Evolutionary conservation across 2,888 invertebrate species (phyloP), one percentile per base, ranked within the genome.

Genomic region (Dusona sp.): DNA sequence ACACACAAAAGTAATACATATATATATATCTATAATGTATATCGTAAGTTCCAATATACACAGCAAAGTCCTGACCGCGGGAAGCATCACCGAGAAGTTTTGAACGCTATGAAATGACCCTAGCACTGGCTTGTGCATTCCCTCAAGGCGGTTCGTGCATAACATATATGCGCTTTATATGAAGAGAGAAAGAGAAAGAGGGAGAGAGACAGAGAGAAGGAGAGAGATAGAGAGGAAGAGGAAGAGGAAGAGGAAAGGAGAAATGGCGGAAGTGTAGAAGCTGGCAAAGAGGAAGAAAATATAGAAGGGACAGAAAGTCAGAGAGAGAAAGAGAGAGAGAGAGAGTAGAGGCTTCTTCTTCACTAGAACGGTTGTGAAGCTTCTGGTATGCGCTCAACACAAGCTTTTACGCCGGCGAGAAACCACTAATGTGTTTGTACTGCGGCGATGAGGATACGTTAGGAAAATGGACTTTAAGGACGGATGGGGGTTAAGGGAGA

Each of bases 391-490:
- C 87, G 81, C 72, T 61, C 61, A 29, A 73, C 84, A 85, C 83
- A 85, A 74, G 86, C 86, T 85, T 87, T 89, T 87, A 84, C 84
- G 73, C 79, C 79, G 79, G 87, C 77, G 87, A 86, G 85, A 88
- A 89, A 88, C 89, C 89, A 87, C 88, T 88, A 89, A 89, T 88
- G 87, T 89, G 87, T 88, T 89, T 89, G 87, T 87, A 87, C 87
- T 87, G 85, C 80, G 88, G 85, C 85, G 73, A 88, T 87, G 84
- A 83, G 83, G 79, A 86, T 85, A 87, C 81, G 82, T 74, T 86
- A 74, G 83, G 78, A 87, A 83, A 83, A 74, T 75, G 81, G 73
- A 72, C 73, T 22, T 22, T 22, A 13, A 48, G 29, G 13, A 19
- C 25, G 61, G 38, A 65, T 36, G 51, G 29, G 61, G 48, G 67